A percentile compares a stretch with the other conserved stretches of the same genome.
Conservation (phyloP, 2,888 invertebrate genomes). For the Protula sp. region DNA sequence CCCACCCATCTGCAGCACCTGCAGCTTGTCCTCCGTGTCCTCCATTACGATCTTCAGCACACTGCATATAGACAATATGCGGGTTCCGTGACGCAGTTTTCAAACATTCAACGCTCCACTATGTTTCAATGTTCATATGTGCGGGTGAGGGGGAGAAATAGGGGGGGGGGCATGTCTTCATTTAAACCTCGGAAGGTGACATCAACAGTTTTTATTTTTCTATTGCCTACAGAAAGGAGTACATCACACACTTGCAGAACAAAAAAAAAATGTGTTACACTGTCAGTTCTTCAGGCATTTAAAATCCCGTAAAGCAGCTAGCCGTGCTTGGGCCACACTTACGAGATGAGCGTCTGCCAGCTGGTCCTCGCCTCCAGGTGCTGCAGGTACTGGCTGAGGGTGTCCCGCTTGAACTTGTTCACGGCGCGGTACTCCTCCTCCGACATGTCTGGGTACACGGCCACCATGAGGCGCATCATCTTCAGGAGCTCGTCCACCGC, state of each 20-base stretch:
- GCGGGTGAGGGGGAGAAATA: neutral
- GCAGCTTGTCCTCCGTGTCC: conserved; percentile 79
- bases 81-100: too few relatives aligned
- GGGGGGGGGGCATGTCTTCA: neutral
- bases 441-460: conserved; percentile 72
- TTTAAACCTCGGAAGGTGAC: too few relatives aligned
- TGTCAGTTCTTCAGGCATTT: too few relatives aligned
- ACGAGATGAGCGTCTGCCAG: conserved; percentile 84
- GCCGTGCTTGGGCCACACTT: too few relatives aligned
- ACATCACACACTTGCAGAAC: too few relatives aligned
- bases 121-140: neutral
- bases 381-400: conserved; percentile 81
- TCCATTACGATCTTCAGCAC: conserved; percentile 81
- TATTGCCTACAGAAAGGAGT: too few relatives aligned
- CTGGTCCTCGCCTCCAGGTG: conserved; percentile 83
- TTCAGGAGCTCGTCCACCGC: conserved; percentile 89
- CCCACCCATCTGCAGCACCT: conserved; percentile 85
- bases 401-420: conserved; percentile 76
- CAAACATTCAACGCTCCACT: too few relatives aligned
- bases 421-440: conserved; percentile 76
- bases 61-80: too few relatives aligned
- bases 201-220: too few relatives aligned
- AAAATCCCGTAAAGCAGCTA: too few relatives aligned
- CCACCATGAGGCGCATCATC: conserved; percentile 80
- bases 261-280: too few relatives aligned